A percentile compares a stretch with the other conserved stretches of the same genome.
phyloP scores from a whole-genome alignment of 92 coral and sea anemone genomes.

The Galaxea fascicularis region DNA sequence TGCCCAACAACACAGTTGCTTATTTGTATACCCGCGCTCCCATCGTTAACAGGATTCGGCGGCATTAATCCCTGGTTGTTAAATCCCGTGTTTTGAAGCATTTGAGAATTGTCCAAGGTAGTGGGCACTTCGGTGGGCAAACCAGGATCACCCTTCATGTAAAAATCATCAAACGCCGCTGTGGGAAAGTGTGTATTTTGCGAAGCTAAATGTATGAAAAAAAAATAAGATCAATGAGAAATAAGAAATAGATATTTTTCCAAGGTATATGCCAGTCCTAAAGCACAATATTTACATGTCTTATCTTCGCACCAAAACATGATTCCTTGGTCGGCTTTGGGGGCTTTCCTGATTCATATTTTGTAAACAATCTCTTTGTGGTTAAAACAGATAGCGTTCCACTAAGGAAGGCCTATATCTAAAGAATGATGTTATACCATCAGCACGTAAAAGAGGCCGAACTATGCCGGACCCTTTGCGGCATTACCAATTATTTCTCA shows the following conservation, averaged over 20 bases:
- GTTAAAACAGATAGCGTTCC: constrained; percentile 17
- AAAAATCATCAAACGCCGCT: constrained; percentile 44
- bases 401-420: not conserved
- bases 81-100: constrained; percentile 53
- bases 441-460: constrained; percentile 18
- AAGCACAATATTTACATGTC: not conserved
- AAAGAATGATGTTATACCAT: constrained; percentile 23
- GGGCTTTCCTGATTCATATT: constrained; percentile 18
- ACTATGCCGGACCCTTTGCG: constrained; percentile 15
- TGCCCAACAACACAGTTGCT: constrained; percentile 44
- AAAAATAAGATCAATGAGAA: constrained; percentile 29
- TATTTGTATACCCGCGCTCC: constrained; percentile 41
- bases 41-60: constrained; percentile 32
- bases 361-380: constrained; percentile 45
- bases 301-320: not conserved
- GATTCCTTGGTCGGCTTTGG: not conserved
- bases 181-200: constrained; percentile 45
- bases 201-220: constrained; percentile 29
- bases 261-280: not conserved
- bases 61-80: constrained; percentile 40
- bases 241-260: not conserved
- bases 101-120: constrained; percentile 40
- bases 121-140: constrained; percentile 25
- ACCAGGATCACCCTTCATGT: constrained; percentile 48
- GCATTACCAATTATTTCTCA: not conserved